Conservation (phyloP, 2,888 invertebrate genomes). For the Tuta absoluta region DNA sequence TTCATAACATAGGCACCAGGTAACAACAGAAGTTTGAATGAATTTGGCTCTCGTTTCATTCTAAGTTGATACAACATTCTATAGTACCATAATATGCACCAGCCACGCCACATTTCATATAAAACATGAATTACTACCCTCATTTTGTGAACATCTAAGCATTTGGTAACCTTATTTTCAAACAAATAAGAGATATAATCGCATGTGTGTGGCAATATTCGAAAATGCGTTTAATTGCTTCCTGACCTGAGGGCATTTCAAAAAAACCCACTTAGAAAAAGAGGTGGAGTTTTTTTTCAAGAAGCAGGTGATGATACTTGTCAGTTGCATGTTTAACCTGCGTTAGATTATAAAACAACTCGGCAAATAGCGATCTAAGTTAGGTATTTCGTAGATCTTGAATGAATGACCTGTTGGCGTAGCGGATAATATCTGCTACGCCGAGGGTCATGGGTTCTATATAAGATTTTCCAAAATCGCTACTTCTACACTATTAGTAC, state of each 20-base stretch:
- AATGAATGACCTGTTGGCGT: too few species aligned
- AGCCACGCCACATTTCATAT: slow-evolving; percentile 9
- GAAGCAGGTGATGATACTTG: slow-evolving; percentile 42
- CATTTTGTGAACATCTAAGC: slow-evolving; percentile 5
- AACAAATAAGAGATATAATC: slow-evolving; percentile 8
- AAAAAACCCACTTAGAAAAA: slow-evolving; percentile 36
- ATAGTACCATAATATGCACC: background rate
- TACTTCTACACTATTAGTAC: too few species aligned
- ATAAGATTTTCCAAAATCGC: too few species aligned
- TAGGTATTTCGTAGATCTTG: background rate
- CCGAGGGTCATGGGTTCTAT: too few species aligned
- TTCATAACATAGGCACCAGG: too few species aligned
- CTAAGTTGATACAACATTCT: too few species aligned
- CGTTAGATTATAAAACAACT: background rate
- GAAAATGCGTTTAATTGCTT: slow-evolving; percentile 36
- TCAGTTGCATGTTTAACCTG: slow-evolving; percentile 20
- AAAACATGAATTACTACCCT: slow-evolving; percentile 12
- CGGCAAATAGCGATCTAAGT: background rate
- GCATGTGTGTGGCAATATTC: slow-evolving; percentile 8
- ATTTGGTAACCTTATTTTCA: slow-evolving; percentile 13
- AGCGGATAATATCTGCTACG: too few species aligned
- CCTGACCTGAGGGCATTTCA: slow-evolving; percentile 42
- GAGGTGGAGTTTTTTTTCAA: slow-evolving; percentile 37
- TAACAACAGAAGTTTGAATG: too few species aligned
- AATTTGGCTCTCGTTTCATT: too few species aligned